Percentiles rank a stretch among this genome's conserved stretches.
Conservation (phyloP, 2,888 invertebrate species). For the Corbicula japonica region DNA sequence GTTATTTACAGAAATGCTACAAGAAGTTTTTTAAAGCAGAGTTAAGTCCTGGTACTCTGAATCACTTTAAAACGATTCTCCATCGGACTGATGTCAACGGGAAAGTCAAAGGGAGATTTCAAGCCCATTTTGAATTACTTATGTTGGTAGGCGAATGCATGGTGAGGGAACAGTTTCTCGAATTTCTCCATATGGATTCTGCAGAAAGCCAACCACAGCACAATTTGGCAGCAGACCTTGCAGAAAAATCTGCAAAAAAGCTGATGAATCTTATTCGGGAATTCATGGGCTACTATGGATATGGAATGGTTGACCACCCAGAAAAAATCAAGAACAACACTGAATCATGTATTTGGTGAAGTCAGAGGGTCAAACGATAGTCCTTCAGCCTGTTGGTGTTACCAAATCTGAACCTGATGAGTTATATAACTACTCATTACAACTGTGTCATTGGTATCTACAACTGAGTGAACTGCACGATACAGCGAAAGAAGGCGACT, state of each 20-base stretch:
- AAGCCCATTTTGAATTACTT: slow-evolving; percentile 41
- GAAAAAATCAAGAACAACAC: neutral
- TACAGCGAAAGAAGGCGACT: slow-evolving; percentile 60
- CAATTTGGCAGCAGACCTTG: slow-evolving; percentile 1
- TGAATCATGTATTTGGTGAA: neutral
- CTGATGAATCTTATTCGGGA: slow-evolving; percentile 13
- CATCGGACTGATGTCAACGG: slow-evolving; percentile 50
- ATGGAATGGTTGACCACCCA: slow-evolving; percentile 9
- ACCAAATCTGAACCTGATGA: neutral
- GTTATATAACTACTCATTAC: slow-evolving; percentile 15
- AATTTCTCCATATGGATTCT: slow-evolving; percentile 32
- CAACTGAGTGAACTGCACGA: slow-evolving; percentile 48
- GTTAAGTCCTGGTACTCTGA: slow-evolving; percentile 35
- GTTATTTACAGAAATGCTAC: slow-evolving; percentile 36
- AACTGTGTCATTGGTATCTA: slow-evolving; percentile 52
- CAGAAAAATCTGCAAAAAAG: slow-evolving; percentile 1
- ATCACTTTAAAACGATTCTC: slow-evolving; percentile 43
- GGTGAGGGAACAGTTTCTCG: slow-evolving; percentile 39
- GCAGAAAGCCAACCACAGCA: slow-evolving; percentile 37
- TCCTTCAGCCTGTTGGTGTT: neutral
- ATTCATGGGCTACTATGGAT: slow-evolving; percentile 32
- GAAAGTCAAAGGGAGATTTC: slow-evolving; percentile 48
- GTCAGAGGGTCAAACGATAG: neutral
- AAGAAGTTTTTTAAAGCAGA: slow-evolving; percentile 35
- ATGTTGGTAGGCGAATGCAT: slow-evolving; percentile 23